Evolutionary conservation across 2,888 invertebrate genomes (phyloP), one percentile per base, ranked within the genome.

Genomic region (Diloba caeruleocephala): DNA sequence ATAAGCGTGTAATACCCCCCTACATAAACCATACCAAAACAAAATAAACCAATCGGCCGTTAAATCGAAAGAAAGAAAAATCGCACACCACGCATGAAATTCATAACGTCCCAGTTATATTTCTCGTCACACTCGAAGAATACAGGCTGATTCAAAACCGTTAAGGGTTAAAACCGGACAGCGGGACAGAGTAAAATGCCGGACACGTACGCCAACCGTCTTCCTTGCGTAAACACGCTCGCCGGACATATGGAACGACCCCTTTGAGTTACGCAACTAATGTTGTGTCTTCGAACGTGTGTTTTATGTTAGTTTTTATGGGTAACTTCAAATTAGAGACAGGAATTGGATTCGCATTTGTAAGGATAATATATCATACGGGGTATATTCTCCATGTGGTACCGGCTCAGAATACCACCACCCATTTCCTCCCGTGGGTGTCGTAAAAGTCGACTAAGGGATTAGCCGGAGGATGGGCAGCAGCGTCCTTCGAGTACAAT

Each of bases 121-220:
- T 72, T 69, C 71, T 59, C 65, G 75, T 76, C 70, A 74, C 67
- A 73, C 71, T 60, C 63, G 56, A 56, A 54, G 53, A 76, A 81
- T 78, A 81, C 78, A 74, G 71, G 71, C 67, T 74, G 80, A 79
- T 76, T 72, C 74, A 74, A 79, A 83, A 78, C 73, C 74, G 73
- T 76, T 73, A 76, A 67, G 67, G 57, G 59, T 58, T 58, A 51
- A 51, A 49, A 33, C 31, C 50, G 59, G 59, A 49, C 52, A 46
- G 42, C 15, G 21, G 36, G 43, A 26, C 44, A 36, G 31, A 48
- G 29, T 31, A 10, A 50, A 50, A 76, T 85, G 78, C 85, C 42
- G 58, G 53, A 66, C 86, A 87, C 87, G 87, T 86, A 77, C 76
- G 38, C 54, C 69, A 62, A 76, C 82, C 81, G 81, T 85, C 80